Evolutionary conservation across 2,888 invertebrate species (phyloP).

Genomic region (Piscicola geometra): DNA sequence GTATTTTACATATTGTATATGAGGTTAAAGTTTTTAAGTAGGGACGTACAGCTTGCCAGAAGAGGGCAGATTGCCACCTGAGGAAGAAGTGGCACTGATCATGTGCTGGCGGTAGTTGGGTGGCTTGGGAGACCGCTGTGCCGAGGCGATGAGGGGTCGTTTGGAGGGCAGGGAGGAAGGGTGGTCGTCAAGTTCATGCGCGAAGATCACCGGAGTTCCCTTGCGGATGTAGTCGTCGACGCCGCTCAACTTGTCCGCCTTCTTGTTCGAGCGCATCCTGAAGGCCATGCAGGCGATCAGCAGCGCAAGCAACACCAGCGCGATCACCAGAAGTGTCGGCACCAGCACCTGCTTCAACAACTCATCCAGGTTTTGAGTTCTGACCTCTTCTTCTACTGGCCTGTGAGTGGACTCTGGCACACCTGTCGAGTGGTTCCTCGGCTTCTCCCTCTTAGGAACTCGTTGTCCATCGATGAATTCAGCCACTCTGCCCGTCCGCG

Average conservation of each 20-base stretch:
- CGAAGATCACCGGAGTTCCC: constrained; percentile 32
- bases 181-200: constrained; percentile 23
- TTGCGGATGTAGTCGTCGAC: constrained; percentile 9
- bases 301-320: constrained; percentile 6
- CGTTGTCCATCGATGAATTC: background rate
- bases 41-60: too few species aligned
- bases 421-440: background rate
- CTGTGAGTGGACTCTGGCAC: background rate
- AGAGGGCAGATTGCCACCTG: too few species aligned
- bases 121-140: constrained; percentile 7
- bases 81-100: background rate
- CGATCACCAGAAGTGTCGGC: constrained; percentile 11
- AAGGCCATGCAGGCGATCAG: constrained; percentile 26
- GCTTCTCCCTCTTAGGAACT: background rate
- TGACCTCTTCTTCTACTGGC: background rate
- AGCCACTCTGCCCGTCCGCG: background rate
- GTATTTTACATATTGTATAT: too few species aligned
- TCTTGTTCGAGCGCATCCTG: background rate
- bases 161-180: background rate
- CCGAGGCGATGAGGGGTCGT: constrained; percentile 10
- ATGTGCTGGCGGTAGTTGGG: constrained; percentile 28
- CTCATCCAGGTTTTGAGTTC: constrained; percentile 1
- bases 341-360: constrained; percentile 25
- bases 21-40: too few species aligned
- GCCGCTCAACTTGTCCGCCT: constrained; percentile 7